Evolutionary conservation across 2,113 vertebrate genomes (phyloP).

Genomic region (Tenrec ecaudatus): DNA sequence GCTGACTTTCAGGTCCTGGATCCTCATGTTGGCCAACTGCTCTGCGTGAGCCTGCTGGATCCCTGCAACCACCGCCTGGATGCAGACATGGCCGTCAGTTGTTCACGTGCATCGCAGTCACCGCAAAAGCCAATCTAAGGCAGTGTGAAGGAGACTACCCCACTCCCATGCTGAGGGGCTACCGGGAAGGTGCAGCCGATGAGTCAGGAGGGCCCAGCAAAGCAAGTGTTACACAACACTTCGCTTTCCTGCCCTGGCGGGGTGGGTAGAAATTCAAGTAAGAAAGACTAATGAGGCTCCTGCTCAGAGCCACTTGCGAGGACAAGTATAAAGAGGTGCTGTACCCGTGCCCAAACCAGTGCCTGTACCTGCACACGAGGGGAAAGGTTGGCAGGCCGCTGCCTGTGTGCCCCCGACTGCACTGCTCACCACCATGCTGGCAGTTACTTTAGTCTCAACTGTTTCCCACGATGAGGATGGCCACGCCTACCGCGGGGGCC

Average conservation of each 20-base stretch:
- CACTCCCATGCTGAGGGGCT: not conserved
- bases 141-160: slow-evolving; percentile 36
- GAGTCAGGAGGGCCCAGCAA: not conserved
- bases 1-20: slow-evolving; percentile 98
- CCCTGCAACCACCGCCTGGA: slow-evolving; percentile 97
- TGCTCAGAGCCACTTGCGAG: not conserved
- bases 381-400: not conserved
- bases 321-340: not conserved
- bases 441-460: not conserved
- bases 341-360: too few relatives aligned
- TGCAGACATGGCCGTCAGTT: slow-evolving; percentile 13
- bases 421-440: not conserved
- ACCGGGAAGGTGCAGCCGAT: not conserved
- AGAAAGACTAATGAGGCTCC: not conserved
- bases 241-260: not conserved
- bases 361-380: too few relatives aligned
- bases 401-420: not conserved
- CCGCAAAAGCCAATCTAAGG: slow-evolving; percentile 1
- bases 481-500: not conserved
- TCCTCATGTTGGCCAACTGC: slow-evolving; percentile 98
- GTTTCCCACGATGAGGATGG: not conserved
- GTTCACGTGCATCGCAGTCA: slow-evolving; percentile 50
- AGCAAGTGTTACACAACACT: not conserved
- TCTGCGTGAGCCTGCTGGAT: slow-evolving; percentile 99
- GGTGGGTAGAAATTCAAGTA: not conserved